phyloP scores from a whole-genome alignment of 2,888 invertebrate species.

The Cephus pygmeus region DNA sequence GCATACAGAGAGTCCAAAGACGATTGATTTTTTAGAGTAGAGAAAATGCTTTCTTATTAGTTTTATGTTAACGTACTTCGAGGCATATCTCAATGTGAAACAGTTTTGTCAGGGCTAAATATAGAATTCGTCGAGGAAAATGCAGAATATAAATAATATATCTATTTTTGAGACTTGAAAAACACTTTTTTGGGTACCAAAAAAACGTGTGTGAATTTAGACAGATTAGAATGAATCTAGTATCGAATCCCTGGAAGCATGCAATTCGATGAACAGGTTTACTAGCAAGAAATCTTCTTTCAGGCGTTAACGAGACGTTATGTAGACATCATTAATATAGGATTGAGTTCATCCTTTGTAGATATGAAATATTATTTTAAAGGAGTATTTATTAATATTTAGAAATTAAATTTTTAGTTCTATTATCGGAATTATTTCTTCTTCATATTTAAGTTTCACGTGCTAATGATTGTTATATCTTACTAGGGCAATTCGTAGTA shows the following conservation, averaged over 20 bases:
- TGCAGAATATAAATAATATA: background rate
- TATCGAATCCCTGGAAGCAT: background rate
- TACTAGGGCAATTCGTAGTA: background rate
- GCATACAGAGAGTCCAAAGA: background rate
- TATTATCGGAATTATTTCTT: background rate
- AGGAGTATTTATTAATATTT: background rate
- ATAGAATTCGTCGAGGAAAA: background rate
- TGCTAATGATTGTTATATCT: background rate
- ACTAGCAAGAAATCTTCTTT: background rate
- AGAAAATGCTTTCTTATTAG: background rate
- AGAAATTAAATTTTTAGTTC: background rate
- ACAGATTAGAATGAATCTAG: background rate
- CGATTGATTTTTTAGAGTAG: background rate
- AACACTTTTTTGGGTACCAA: too few relatives aligned
- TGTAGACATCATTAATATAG: background rate
- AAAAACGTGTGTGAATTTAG: too few relatives aligned
- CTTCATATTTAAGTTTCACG: background rate
- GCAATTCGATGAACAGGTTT: background rate
- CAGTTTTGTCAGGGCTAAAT: background rate
- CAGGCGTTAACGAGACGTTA: background rate
- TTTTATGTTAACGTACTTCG: background rate
- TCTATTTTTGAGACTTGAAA: too few relatives aligned
- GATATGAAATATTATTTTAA: background rate
- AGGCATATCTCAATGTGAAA: background rate
- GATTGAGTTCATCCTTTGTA: background rate